phyloP scores from a whole-genome alignment of 2,113 vertebrate genomes.

The Xenopus borealis region DNA sequence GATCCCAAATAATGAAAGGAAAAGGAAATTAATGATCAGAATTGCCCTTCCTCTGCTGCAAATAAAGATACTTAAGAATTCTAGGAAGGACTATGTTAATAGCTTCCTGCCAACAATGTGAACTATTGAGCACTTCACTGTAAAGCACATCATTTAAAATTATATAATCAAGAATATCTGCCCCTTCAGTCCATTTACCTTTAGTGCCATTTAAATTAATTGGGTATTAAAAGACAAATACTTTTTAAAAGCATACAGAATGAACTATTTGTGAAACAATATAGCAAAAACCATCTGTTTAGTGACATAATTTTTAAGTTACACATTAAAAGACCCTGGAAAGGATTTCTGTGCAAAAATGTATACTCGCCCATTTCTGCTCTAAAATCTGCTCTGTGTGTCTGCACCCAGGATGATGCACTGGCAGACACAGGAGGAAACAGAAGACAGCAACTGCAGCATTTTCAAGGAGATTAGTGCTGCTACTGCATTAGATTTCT shows the following conservation, averaged over 20 bases:
- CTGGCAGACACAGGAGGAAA: too few species aligned
- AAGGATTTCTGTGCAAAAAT: too few species aligned
- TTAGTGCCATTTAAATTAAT: not conserved
- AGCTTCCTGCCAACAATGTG: slow-evolving; percentile 11
- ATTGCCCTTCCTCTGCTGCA: slow-evolving; percentile 36
- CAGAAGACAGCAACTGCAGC: too few species aligned
- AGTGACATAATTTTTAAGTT: too few species aligned
- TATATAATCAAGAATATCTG: slow-evolving; percentile 12
- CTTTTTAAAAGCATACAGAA: not conserved
- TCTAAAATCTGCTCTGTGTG: too few species aligned
- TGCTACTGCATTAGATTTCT: too few species aligned
- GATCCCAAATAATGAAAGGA: slow-evolving; percentile 42
- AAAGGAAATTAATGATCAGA: slow-evolving; percentile 41
- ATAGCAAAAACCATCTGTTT: too few species aligned
- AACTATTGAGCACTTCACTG: slow-evolving; percentile 37
- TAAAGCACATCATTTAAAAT: slow-evolving; percentile 28
- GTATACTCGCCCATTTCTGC: too few species aligned
- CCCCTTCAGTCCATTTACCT: slow-evolving; percentile 4
- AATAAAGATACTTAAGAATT: slow-evolving; percentile 43
- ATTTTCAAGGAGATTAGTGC: too few species aligned
- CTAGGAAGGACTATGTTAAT: slow-evolving; percentile 40
- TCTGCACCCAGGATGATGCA: too few species aligned
- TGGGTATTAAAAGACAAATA: not conserved
- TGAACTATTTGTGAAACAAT: too few species aligned
- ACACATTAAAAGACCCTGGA: too few species aligned